phyloP scores from a whole-genome alignment of 1,140 invertebrate species.

The Zaprionus vittiger region DNA sequence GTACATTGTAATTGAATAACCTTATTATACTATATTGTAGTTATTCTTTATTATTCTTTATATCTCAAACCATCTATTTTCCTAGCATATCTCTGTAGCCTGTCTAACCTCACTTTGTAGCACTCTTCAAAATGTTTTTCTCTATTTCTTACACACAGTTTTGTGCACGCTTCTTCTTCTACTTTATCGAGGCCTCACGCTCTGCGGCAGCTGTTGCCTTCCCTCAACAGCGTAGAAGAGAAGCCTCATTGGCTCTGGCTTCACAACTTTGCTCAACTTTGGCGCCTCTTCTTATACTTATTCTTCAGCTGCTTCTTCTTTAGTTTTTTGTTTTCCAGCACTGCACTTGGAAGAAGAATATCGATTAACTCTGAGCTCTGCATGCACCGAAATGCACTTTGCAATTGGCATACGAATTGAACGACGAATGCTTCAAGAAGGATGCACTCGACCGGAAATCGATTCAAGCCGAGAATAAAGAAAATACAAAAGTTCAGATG shows the following conservation, averaged over 20 bases:
- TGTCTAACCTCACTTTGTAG: not conserved
- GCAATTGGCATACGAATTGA: constrained; percentile 27
- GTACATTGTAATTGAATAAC: not conserved
- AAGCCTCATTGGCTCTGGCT: constrained; percentile 5
- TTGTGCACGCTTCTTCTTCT: not conserved
- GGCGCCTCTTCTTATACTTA: constrained; percentile 1
- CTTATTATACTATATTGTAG: no score
- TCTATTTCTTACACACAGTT: constrained; percentile 9
- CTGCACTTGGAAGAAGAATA: constrained; percentile 25
- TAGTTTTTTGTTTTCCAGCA: constrained; percentile 10
- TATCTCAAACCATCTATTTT: not conserved
- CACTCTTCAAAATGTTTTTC: constrained; percentile 3
- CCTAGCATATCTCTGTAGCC: not conserved
- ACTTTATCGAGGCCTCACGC: constrained; percentile 11
- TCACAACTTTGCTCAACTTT: constrained; percentile 26
- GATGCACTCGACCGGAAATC: constrained; percentile 39
- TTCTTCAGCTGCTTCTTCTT: not conserved
- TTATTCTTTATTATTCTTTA: no score
- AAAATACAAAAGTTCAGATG: constrained; percentile 4
- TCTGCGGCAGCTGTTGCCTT: constrained; percentile 34
- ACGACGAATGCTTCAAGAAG: constrained; percentile 39
- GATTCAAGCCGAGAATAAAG: not conserved
- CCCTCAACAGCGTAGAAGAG: constrained; percentile 11
- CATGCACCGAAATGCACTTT: constrained; percentile 34
- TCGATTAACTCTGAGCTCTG: constrained; percentile 30